A percentile compares a stretch with the other conserved stretches of the same genome.
Conservation (phyloP, 2,797 vertebrate species). For the Alca torda region DNA sequence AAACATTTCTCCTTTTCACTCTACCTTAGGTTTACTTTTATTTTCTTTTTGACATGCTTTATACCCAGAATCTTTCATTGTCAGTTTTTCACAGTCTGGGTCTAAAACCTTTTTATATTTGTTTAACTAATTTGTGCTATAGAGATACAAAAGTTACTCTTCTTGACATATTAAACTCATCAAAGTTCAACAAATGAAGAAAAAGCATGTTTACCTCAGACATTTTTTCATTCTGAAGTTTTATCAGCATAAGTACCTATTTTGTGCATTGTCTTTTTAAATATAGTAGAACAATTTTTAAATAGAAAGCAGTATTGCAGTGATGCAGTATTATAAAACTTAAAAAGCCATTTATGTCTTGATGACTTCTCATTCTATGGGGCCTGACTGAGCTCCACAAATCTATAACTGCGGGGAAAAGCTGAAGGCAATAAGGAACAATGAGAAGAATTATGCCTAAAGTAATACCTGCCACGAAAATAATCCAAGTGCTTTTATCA, state of each 20-base stretch:
- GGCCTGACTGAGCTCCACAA: background rate
- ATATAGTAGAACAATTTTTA: background rate
- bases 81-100: background rate
- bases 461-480: background rate
- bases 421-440: background rate
- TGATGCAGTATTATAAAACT: background rate
- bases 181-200: background rate
- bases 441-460: background rate
- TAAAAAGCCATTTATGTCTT: background rate
- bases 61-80: background rate
- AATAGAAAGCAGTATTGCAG: background rate
- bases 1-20: background rate
- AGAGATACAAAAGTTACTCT: background rate
- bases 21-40: background rate
- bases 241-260: background rate
- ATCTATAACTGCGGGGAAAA: background rate
- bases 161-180: background rate
- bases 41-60: background rate
- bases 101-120: background rate
- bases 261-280: background rate
- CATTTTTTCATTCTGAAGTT: background rate
- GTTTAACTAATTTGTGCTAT: background rate
- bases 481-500: background rate
- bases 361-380: background rate
- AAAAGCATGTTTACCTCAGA: background rate